A percentile compares a stretch with the other conserved stretches of the same genome.
These are phyloP conservation scores for Drosophila tristis DNA, from an alignment of 1,140 invertebrate species.

Conservation along the genomic window DNA sequence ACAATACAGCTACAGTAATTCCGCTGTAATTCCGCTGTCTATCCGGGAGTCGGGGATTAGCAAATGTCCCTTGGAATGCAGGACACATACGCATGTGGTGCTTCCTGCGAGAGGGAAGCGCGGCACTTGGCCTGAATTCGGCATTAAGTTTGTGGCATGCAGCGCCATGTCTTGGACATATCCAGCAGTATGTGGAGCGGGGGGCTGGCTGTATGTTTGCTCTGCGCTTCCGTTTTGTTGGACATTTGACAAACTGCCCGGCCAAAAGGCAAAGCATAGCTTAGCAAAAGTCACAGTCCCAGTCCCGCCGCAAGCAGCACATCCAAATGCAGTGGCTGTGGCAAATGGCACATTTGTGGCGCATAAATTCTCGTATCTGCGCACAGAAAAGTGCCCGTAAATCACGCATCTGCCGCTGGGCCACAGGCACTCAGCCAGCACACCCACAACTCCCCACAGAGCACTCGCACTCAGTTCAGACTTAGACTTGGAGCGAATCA, in stretches of 20 bases:
- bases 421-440: too few relatives aligned
- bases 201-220: too few relatives aligned
- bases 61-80: conserved; percentile 59
- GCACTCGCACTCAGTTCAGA: too few relatives aligned
- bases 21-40: not conserved
- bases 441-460: too few relatives aligned
- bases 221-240: conserved; percentile 22
- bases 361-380: too few relatives aligned
- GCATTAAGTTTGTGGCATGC: conserved; percentile 67
- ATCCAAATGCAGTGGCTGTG: conserved; percentile 10
- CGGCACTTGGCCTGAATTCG: conserved; percentile 59
- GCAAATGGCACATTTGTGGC: not conserved
- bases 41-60: conserved; percentile 43
- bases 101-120: not conserved
- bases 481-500: too few relatives aligned
- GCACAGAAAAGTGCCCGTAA: too few relatives aligned
- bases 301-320: conserved; percentile 8
- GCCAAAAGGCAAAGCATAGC: not conserved
- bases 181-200: conserved; percentile 40
- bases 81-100: conserved; percentile 26
- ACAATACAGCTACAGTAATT: not conserved
- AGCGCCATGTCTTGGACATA: conserved; percentile 57
- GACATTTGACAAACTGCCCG: conserved; percentile 64
- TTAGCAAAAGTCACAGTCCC: conserved; percentile 2
- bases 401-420: too few relatives aligned